Evolutionary conservation across 2,113 vertebrate species (phyloP), one percentile per base, ranked within the genome.

Genomic region (Cepphus grylle): DNA sequence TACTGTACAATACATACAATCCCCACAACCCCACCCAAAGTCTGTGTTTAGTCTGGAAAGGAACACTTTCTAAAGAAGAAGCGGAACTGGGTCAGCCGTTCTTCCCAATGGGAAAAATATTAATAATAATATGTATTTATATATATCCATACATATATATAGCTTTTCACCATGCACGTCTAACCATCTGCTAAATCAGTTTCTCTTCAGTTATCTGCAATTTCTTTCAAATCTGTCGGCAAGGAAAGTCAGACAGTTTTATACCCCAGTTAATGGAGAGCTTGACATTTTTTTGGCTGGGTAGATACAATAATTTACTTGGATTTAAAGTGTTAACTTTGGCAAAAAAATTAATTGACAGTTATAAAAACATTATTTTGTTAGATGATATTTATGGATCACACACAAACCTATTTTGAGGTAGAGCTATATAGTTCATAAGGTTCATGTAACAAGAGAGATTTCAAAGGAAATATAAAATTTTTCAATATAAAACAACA

Each of bases 31-130:
- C 94, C 97, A 94, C 96, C 96, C 96, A 93, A 97, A 97, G 96
- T 96, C 96, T 97, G 94, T 96, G 95, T 97, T 96, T 97, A 97
- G 92, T 97, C 96, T 97, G 94, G 96, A 97, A 97, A 94, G 65
- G 55, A 95, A 22, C 22, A 53, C 32, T 90, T 94, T 87, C 63
- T 90, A 93, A 94, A 97, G 94, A 90, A 74, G 88, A 71, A 96
- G 92, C 36, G 58, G 91, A 96, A 95, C 79, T 95, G 49, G 84
- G 88, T 95, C 88, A 96, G 93, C 59, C 92, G 0, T 96, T 92
- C 91, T 94, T 96, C 97, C 93, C 92, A 95, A 93, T 88, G 94
- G 96, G 92, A 97, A 97, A 97, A 89, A 94, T 95, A 97, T 95
- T 95, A 96, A 67, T 84, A 90, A 82, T 53, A 77, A 91, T 92